These are phyloP conservation scores for Halcyon badia DNA, from an alignment of 2,797 vertebrate species.

Conservation along the genomic window DNA sequence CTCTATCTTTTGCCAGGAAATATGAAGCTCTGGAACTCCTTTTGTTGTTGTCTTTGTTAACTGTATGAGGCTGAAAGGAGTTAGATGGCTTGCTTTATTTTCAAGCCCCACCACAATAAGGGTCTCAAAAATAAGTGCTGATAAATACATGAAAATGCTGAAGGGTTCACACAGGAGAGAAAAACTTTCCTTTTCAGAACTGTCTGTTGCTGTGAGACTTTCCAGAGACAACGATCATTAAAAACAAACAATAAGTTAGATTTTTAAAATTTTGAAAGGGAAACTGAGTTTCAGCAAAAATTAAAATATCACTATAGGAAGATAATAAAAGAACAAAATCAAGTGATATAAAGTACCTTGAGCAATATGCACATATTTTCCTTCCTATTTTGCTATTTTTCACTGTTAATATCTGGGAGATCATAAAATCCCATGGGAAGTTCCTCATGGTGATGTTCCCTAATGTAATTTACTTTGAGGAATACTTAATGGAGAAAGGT, in stretches of 20 bases:
- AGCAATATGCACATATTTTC: not conserved
- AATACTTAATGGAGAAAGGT: conserved; percentile 85
- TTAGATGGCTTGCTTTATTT: conserved; percentile 53
- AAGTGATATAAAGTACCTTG: conserved; percentile 17
- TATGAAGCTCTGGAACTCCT: conserved; percentile 69
- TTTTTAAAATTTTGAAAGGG: conserved; percentile 38
- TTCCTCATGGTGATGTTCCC: conserved; percentile 56
- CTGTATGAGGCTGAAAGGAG: conserved; percentile 59
- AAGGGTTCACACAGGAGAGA: not conserved
- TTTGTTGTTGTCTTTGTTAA: conserved; percentile 70
- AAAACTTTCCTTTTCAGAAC: conserved; percentile 24
- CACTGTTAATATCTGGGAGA: not conserved
- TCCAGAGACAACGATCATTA: not conserved
- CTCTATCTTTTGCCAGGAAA: conserved; percentile 71
- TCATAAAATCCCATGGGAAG: conserved; percentile 52
- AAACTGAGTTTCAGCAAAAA: not conserved
- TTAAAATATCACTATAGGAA: not conserved
- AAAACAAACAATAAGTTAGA: not conserved
- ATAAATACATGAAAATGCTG: conserved; percentile 64
- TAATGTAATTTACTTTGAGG: conserved; percentile 88
- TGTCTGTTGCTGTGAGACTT: not conserved
- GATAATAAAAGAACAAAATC: not conserved
- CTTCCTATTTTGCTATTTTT: not conserved
- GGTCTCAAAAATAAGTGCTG: conserved; percentile 47
- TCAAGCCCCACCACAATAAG: conserved; percentile 38